Conservation (phyloP, 2,888 invertebrate genomes). For the Tanypteryx hageni region DNA sequence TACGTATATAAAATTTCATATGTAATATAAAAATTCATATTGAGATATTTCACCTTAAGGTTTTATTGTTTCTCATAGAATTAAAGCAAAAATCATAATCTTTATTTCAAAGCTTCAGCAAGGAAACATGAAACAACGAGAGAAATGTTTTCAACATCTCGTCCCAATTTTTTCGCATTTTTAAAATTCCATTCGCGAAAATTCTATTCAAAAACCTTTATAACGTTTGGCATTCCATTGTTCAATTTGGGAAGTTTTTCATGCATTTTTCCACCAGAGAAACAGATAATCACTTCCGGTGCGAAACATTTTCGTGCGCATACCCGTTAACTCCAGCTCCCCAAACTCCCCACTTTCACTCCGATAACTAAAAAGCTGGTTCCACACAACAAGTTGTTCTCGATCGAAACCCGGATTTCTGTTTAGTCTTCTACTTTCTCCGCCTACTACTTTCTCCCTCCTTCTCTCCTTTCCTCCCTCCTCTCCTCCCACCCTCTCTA, state of each 20-base stretch:
- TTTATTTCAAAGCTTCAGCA: too few relatives aligned
- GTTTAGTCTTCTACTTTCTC: neutral
- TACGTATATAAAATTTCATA: too few relatives aligned
- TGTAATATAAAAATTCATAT: too few relatives aligned
- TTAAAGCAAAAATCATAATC: too few relatives aligned
- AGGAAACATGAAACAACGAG: too few relatives aligned
- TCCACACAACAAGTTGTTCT: neutral
- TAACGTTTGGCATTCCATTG: neutral
- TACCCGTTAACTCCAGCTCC: constrained; percentile 7
- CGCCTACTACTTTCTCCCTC: neutral
- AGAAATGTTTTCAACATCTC: too few relatives aligned
- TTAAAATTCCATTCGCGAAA: neutral
- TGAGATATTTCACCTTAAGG: too few relatives aligned
- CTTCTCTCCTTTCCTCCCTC: neutral
- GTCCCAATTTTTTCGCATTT: neutral
- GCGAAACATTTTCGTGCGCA: constrained; percentile 4
- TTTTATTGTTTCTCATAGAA: too few relatives aligned
- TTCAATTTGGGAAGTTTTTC: neutral
- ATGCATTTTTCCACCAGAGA: neutral
- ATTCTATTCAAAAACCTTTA: neutral
- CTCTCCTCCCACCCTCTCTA: neutral
- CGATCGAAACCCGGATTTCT: neutral
- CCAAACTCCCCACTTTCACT: neutral
- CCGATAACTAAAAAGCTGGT: neutral
- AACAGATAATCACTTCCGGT: constrained; percentile 32